Conservation (phyloP, 2,113 vertebrate species). For the Shinisaurus crocodilurus region DNA sequence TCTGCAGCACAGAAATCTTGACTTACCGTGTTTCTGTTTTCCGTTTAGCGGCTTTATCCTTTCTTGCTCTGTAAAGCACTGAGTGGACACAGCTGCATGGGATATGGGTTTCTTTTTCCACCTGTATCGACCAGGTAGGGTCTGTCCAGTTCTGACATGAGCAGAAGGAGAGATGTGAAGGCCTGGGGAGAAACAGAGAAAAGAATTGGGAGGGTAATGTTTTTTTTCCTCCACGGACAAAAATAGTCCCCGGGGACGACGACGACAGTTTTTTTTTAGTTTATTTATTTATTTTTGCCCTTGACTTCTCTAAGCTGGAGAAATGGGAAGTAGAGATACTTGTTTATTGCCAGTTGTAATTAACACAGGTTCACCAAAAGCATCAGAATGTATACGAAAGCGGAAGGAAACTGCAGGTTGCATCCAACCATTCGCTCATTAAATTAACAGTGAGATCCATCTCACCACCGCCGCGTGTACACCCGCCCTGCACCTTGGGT, state of each 20-base stretch:
- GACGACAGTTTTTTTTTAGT: too few relatives aligned
- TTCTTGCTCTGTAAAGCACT: not conserved
- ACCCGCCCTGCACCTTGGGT: not conserved
- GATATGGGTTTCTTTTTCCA: not conserved
- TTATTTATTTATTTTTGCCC: too few relatives aligned
- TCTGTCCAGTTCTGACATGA: not conserved
- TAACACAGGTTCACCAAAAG: too few relatives aligned
- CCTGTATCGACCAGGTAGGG: not conserved
- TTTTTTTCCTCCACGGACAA: too few relatives aligned
- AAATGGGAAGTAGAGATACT: not conserved
- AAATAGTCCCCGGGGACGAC: too few relatives aligned
- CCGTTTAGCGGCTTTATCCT: not conserved
- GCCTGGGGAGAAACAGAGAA: too few relatives aligned
- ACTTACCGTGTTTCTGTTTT: not conserved
- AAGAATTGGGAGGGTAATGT: too few relatives aligned
- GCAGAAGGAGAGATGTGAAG: not conserved
- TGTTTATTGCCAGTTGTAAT: not conserved
- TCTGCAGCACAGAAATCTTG: too few relatives aligned
- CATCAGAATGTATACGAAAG: not conserved
- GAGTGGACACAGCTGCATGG: too few relatives aligned
- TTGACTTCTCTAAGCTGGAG: not conserved
- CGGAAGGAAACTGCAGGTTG: not conserved
- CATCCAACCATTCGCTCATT: too few relatives aligned
- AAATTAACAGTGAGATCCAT: not conserved
- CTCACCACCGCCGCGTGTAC: not conserved